These are phyloP conservation scores for Drosophila robusta DNA, from an alignment of 2,888 invertebrate species.

Conservation along the genomic window DNA sequence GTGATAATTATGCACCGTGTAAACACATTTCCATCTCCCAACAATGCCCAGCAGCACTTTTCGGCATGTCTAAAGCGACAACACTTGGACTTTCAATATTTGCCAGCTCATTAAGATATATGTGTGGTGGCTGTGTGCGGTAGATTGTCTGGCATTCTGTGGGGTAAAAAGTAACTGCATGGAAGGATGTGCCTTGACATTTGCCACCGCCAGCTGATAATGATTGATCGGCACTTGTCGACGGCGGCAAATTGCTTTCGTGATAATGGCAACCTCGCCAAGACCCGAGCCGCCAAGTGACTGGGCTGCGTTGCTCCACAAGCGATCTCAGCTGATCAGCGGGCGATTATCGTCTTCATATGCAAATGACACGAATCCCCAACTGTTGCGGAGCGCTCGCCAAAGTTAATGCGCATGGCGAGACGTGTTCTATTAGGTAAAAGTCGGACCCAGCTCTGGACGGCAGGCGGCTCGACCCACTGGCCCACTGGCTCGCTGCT, in stretches of 20 bases:
- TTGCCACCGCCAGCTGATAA: conserved; percentile 61
- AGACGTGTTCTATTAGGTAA: conserved; percentile 71
- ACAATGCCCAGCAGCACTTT: conserved; percentile 50
- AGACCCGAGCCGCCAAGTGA: conserved; percentile 9
- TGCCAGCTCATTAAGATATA: conserved; percentile 47
- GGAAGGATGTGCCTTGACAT: conserved; percentile 75
- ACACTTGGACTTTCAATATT: conserved; percentile 45
- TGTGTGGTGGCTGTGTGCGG: conserved; percentile 7
- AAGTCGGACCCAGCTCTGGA: conserved; percentile 27
- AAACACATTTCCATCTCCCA: conserved; percentile 15
- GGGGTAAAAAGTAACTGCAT: conserved; percentile 32
- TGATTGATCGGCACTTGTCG: conserved; percentile 61
- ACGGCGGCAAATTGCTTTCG: conserved; percentile 54
- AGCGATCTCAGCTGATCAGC: conserved; percentile 20
- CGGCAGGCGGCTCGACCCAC: conserved; percentile 22
- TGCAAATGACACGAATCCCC: conserved; percentile 67
- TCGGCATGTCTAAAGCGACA: conserved; percentile 30
- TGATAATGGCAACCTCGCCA: conserved; percentile 58
- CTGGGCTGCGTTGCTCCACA: conserved; percentile 20
- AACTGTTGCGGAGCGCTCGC: conserved; percentile 15
- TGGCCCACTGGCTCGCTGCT: conserved; percentile 21
- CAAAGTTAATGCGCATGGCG: conserved; percentile 67
- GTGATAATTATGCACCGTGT: conserved; percentile 22
- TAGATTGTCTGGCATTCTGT: conserved; percentile 46
- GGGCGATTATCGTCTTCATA: conserved; percentile 44